These are phyloP conservation scores for Cliona cf. orientalis DNA, from an alignment of 37 sponge, comb jelly and placozoan genomes.

Conservation along the genomic window DNA sequence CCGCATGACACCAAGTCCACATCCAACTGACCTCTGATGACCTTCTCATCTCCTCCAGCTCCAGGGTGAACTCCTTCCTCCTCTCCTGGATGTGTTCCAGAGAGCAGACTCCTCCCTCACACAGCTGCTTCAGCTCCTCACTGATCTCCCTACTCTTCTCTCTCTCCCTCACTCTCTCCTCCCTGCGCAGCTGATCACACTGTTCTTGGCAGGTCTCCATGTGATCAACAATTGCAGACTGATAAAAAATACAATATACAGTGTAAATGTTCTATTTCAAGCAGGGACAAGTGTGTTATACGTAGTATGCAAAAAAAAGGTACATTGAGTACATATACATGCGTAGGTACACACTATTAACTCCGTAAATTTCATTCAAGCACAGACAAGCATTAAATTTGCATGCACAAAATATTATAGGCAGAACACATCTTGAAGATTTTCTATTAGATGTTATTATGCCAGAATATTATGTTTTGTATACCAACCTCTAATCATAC, in stretches of 20 bases:
- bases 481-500: neutral
- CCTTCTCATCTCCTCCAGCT: slow-evolving; percentile 24
- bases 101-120: slow-evolving; percentile 17
- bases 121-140: slow-evolving; percentile 35
- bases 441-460: too few relatives aligned
- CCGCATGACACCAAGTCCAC: neutral
- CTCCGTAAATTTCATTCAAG: too few relatives aligned
- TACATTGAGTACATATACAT: too few relatives aligned
- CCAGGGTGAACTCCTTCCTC: slow-evolving; percentile 27
- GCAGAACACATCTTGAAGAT: too few relatives aligned
- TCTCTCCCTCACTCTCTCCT: slow-evolving; percentile 31
- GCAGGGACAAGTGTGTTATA: too few relatives aligned
- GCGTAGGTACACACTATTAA: too few relatives aligned
- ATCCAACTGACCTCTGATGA: slow-evolving; percentile 6
- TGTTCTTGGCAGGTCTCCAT: neutral
- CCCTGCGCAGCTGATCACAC: slow-evolving; percentile 9
- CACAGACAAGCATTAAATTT: too few relatives aligned
- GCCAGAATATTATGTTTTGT: too few relatives aligned
- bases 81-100: slow-evolving; percentile 22
- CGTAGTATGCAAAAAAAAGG: too few relatives aligned
- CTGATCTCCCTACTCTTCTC: slow-evolving; percentile 24
- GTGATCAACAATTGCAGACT: slow-evolving; percentile 6
- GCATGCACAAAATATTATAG: too few relatives aligned
- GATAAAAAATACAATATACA: neutral
- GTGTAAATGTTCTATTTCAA: neutral